Base-by-base conservation (phyloP, 2,888 invertebrate genomes). In the Punctoribates punctum region DNA sequence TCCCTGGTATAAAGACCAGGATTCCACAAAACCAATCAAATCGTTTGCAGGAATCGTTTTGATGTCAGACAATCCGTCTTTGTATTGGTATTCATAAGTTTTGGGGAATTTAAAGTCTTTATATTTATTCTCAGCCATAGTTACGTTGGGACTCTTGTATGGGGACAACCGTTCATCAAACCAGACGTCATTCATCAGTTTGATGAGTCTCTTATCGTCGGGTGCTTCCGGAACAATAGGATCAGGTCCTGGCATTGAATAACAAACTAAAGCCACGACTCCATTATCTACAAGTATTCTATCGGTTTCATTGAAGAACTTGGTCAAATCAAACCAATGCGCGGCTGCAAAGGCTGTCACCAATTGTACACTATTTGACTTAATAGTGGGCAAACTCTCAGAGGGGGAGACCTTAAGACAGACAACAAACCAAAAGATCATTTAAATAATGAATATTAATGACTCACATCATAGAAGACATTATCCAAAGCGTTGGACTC, bases 271-370 rank as follows among this genome's bases (percentile, higher is more conserved):
- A n/a, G 83, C 85, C 29, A 85, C 77, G n/a, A 84, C 83, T 1
- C 85, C 86, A 72, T 83, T 82, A 13, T 82, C 83, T 29, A 81
- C 81, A 23, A 86, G 80, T 20, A 85, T 81, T 51, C 86, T 81
- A 74, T 82, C 81, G 0, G 82, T 84, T 81, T 86, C 86, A 3
- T 80, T 73, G 79, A 83, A 85, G 78, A 86, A 86, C 77, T 80
- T 81, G 4, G 82, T 81, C 51, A 83, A 73, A 76, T 86, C 82
- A 78, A 86, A 82, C 85, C 85, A 86, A 79, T 86, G 86, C 70
- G 84, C 80, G 15, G 85, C 84, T 73, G 85, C 84, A 3, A 84
- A 83, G 0, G 83, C 82, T 1, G 84, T 85, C 3, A 86, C 81
- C 54, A 86, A 80, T 60, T 85, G 84, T 0, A 82, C 82, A 6